Evolutionary conservation across 2,797 vertebrate species (phyloP).

Genomic region (Scolopax bukidnonensis): DNA sequence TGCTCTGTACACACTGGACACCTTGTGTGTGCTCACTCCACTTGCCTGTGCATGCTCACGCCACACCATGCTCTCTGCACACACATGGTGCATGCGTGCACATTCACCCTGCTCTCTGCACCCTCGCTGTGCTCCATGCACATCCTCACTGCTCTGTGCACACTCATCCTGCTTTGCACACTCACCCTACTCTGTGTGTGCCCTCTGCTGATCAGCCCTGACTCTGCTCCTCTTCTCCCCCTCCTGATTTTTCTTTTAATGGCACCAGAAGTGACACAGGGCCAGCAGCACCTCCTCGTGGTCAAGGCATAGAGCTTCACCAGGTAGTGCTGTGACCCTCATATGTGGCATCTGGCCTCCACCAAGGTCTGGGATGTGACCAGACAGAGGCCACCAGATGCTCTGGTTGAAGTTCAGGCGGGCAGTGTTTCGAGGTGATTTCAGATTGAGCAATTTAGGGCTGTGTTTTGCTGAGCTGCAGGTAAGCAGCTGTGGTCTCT

Average conservation of each 20-base stretch:
- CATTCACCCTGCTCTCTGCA: background rate
- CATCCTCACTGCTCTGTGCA: rapidly evolving
- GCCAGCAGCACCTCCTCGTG: background rate
- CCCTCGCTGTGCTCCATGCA: rapidly evolving
- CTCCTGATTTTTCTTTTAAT: no score
- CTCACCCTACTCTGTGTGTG: background rate
- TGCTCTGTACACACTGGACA: rapidly evolving
- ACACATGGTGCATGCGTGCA: background rate
- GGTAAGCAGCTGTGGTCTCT: background rate
- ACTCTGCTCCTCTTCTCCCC: background rate
- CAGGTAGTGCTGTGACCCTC: background rate
- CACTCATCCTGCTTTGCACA: background rate
- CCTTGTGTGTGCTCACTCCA: rapidly evolving
- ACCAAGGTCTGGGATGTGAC: background rate
- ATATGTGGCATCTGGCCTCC: background rate
- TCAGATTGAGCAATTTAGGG: background rate
- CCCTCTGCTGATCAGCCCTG: background rate
- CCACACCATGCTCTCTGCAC: background rate
- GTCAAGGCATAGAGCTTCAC: background rate
- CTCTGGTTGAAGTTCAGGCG: background rate
- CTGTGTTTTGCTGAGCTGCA: background rate
- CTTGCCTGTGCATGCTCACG: rapidly evolving
- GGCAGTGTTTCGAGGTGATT: background rate
- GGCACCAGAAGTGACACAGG: background rate
- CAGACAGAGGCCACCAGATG: background rate